Evolutionary conservation across 92 coral and sea anemone species (phyloP), one percentile per base, ranked within the genome.

Genomic region (Metridium senile): DNA sequence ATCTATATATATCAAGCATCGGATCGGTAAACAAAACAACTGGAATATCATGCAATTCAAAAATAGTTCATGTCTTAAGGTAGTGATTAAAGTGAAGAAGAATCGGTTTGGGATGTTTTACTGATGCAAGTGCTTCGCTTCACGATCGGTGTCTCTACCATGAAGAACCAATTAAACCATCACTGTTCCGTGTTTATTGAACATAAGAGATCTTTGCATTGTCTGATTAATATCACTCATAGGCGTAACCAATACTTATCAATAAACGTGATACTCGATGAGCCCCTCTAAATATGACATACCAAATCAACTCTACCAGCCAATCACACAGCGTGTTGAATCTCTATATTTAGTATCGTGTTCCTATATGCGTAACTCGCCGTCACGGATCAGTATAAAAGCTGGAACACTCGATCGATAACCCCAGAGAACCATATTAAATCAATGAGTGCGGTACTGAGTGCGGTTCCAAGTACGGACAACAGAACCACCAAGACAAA

Each of bases 351-450:
- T 72, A 54, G 26, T 22, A 10, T 19, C 28, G 0, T 28, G 22
- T 1, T 32, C 57, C 78, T 73, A 73, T 73, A 57, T 73, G 53
- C 78, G 78, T 73, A 33, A 58, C 51, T 66, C 53, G 54, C 23
- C 11, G 31, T 28, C 69, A 63, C 45, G 16, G 33, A 30, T 21
- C 32, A 52, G 78, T 73, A 73, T 73, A 73, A 73, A 73, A 73
- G 26, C 78, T 7, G 0, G 33, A 7, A 7, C 47, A 22, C 17
- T 21, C 7, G 20, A 2, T 71, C 25, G 78, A 73, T 73, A 73
- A 33, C 68, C 67, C 26, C 78, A 73, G 57, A 57, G 10, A 54
- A 22, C 65, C 13, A n/a, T 19, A 73, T 57, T 28, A 39, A 33
- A 23, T 62, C 19, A 27, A 58, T 45, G 54, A 43, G 64, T 11